Conservation (phyloP, 1,140 invertebrate species). For the Hyposmocoma kahamanoa region DNA sequence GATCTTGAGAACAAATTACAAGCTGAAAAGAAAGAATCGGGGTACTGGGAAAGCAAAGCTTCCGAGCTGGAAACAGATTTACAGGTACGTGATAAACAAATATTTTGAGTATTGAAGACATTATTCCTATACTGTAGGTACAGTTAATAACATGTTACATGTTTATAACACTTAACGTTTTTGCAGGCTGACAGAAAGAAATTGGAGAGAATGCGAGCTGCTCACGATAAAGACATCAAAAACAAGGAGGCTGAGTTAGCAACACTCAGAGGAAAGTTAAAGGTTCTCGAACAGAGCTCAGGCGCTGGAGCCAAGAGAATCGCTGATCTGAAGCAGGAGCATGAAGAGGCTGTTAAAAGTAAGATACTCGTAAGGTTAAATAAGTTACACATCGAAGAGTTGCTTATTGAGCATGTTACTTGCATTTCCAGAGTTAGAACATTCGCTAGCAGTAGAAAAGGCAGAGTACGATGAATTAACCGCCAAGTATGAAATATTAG, state of each 20-base stretch:
- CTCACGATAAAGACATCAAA: constrained; percentile 77
- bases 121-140: neutral
- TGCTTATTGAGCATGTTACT: neutral
- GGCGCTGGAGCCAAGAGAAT: constrained; percentile 77
- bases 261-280: constrained; percentile 78
- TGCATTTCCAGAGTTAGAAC: constrained; percentile 77
- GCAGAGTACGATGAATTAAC: constrained; percentile 87
- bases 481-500: constrained; percentile 86
- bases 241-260: constrained; percentile 80
- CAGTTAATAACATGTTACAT: neutral
- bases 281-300: constrained; percentile 75
- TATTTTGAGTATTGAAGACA: no score
- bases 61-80: constrained; percentile 78
- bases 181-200: constrained; percentile 78
- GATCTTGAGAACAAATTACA: constrained; percentile 73
- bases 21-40: constrained; percentile 72
- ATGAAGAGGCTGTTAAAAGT: constrained; percentile 81
- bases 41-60: constrained; percentile 76
- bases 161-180: constrained; percentile 1
- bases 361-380: constrained; percentile 25
- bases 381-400: neutral
- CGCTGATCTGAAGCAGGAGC: constrained; percentile 78
- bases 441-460: constrained; percentile 77
- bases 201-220: constrained; percentile 75
- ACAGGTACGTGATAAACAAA: constrained; percentile 65